Evolutionary conservation across 2,888 invertebrate species (phyloP).

Genomic region (Tetanocera ferruginea): DNA sequence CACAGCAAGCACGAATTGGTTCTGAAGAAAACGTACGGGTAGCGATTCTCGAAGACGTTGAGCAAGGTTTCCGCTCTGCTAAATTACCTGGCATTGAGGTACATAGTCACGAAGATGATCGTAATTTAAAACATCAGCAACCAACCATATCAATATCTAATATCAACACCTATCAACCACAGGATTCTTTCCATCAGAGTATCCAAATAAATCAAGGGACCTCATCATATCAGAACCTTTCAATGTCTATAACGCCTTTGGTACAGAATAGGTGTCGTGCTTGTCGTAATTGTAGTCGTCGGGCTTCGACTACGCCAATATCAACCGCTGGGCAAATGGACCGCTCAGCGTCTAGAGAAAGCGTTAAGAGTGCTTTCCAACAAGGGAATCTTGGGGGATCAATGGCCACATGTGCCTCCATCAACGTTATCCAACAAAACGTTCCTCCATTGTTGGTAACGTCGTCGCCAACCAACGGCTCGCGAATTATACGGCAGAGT

Average conservation of each 20-base stretch:
- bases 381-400: conserved; percentile 70
- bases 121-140: conserved; percentile 65
- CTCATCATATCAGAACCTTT: conserved; percentile 73
- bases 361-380: conserved; percentile 78
- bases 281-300: conserved; percentile 79
- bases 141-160: conserved; percentile 72
- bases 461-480: conserved; percentile 75
- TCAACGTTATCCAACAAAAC: conserved; percentile 46
- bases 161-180: conserved; percentile 55
- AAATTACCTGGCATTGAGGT: conserved; percentile 71
- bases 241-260: conserved; percentile 68
- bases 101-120: conserved; percentile 71
- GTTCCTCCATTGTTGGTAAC: conserved; percentile 81
- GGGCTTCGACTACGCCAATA: conserved; percentile 85
- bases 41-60: conserved; percentile 63
- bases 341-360: conserved; percentile 87
- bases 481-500: conserved; percentile 83
- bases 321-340: conserved; percentile 80
- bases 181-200: conserved; percentile 41
- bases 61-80: conserved; percentile 61
- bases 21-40: conserved; percentile 83
- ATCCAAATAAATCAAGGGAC: conserved; percentile 60
- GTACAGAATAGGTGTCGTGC: conserved; percentile 75
- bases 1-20: conserved; percentile 80
- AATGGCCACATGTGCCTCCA: conserved; percentile 57